phyloP scores from a whole-genome alignment of 2,888 invertebrate genomes.

The Nemotelus pantherinus region DNA sequence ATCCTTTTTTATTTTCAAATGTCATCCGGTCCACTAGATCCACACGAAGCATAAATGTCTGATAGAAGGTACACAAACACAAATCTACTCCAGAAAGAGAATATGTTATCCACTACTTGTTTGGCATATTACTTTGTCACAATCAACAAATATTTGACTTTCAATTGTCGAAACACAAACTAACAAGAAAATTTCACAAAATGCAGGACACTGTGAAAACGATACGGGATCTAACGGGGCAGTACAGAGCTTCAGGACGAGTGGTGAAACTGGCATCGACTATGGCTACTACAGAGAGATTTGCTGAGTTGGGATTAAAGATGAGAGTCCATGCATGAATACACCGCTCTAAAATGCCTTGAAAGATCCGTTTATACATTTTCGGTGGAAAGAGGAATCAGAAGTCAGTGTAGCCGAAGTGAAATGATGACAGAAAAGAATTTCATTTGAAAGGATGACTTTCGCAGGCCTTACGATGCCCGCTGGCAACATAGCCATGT shows the following conservation, averaged over 20 bases:
- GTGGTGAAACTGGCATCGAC: no score
- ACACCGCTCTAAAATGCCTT: neutral
- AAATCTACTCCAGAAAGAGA: neutral
- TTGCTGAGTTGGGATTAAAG: neutral
- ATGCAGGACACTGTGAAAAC: neutral
- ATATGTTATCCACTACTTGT: conserved; percentile 21
- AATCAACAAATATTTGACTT: conserved; percentile 40
- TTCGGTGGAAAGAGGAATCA: neutral
- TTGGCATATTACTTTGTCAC: conserved; percentile 35
- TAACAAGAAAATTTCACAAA: conserved; percentile 9
- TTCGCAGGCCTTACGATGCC: conserved; percentile 10
- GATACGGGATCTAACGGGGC: no score
- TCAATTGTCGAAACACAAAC: conserved; percentile 35
- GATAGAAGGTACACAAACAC: conserved; percentile 21
- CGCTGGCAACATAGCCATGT: neutral
- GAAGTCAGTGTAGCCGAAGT: neutral
- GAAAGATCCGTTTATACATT: neutral
- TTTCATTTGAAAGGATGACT: conserved; percentile 23
- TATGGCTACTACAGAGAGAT: neutral
- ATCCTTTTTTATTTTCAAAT: conserved; percentile 16
- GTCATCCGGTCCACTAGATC: conserved; percentile 28
- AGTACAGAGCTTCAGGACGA: no score
- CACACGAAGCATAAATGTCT: conserved; percentile 4
- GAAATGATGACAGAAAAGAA: conserved; percentile 16
- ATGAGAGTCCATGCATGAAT: conserved; percentile 16